phyloP scores from a whole-genome alignment of 2,113 vertebrate genomes.

The Holacanthus passer region DNA sequence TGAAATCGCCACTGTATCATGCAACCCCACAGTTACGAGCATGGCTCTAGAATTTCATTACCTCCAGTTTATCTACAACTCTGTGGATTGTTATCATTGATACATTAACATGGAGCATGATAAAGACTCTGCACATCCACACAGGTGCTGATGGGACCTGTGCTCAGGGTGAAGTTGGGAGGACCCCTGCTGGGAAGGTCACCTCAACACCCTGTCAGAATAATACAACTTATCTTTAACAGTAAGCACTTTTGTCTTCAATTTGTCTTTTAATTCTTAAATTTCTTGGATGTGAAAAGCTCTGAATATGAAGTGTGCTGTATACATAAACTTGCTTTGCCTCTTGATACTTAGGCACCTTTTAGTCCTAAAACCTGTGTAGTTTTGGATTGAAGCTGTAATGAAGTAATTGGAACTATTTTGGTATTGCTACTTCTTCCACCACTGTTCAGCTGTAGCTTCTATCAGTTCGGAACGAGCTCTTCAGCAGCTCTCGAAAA shows the following conservation, averaged over 20 bases:
- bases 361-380: background rate
- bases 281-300: background rate
- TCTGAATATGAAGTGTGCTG: background rate
- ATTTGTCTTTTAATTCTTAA: too few species aligned
- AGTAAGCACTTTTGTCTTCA: too few species aligned
- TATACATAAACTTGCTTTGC: background rate
- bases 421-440: background rate
- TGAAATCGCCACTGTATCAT: too few species aligned
- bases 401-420: background rate
- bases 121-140: background rate
- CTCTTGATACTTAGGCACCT: background rate
- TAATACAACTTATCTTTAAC: too few species aligned
- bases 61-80: background rate
- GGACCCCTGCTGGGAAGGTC: too few species aligned
- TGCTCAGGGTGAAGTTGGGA: too few species aligned
- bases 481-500: conserved; percentile 19
- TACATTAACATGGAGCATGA: background rate
- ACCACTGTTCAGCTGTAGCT: background rate
- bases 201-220: too few species aligned
- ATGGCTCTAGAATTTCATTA: too few species aligned
- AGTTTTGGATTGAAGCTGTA: background rate
- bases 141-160: background rate
- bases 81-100: background rate
- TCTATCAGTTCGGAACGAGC: background rate
- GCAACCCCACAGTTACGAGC: too few species aligned